Evolutionary conservation across 2,888 invertebrate species (phyloP).

Genomic region (Chromoteleia sp.): DNA sequence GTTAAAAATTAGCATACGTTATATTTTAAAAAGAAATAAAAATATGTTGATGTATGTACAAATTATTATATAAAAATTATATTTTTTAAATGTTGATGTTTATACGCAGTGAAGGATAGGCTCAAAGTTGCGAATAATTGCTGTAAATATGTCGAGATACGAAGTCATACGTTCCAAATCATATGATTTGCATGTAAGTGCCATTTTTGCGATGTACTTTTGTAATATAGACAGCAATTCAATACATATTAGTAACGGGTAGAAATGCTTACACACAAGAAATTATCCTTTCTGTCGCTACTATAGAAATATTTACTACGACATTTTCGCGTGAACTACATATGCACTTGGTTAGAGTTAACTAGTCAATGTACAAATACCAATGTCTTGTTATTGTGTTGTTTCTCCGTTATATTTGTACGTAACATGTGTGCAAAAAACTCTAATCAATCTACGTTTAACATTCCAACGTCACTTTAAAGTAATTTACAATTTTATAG

Average conservation of each 20-base stretch:
- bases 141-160: too few species aligned
- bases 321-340: not conserved
- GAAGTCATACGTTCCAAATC: too few species aligned
- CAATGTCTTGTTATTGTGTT: slow-evolving; percentile 3
- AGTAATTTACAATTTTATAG: not conserved
- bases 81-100: slow-evolving; percentile 4
- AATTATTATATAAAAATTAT: not conserved
- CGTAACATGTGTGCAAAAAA: not conserved
- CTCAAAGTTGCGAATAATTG: too few species aligned
- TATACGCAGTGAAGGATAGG: too few species aligned
- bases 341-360: slow-evolving; percentile 9
- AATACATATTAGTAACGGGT: too few species aligned
- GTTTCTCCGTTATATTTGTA: not conserved
- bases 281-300: not conserved
- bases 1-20: not conserved
- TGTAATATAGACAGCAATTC: too few species aligned
- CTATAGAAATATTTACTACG: not conserved
- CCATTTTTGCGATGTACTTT: not conserved
- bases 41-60: not conserved
- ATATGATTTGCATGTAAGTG: too few species aligned
- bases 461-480: not conserved
- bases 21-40: not conserved
- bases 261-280: too few species aligned
- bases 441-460: not conserved
- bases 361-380: slow-evolving; percentile 31